phyloP scores from a whole-genome alignment of 2,797 vertebrate species.

The Diglossa cyanea region DNA sequence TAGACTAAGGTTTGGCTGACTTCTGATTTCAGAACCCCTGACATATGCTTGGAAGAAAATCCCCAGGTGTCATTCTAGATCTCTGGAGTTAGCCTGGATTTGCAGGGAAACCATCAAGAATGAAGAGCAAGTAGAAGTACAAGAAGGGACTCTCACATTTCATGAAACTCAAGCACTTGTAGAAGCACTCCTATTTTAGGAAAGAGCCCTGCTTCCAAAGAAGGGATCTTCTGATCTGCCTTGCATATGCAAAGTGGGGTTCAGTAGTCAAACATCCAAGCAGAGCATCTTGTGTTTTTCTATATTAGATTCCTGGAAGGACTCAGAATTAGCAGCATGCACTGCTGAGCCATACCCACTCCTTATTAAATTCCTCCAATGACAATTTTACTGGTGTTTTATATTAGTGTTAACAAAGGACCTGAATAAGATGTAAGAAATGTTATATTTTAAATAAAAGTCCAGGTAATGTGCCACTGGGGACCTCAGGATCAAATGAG shows the following conservation, averaged over 20 bases:
- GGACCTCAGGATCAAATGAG: slow-evolving; percentile 78
- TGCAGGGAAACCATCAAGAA: neutral
- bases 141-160: neutral
- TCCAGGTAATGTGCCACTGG: slow-evolving; percentile 71
- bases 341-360: neutral
- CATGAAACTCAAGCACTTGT: neutral
- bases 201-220: neutral
- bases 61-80: neutral
- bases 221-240: neutral
- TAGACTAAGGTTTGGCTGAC: neutral
- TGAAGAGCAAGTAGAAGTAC: neutral
- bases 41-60: neutral
- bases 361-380: slow-evolving; percentile 62
- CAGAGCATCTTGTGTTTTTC: neutral
- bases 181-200: neutral
- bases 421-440: slow-evolving; percentile 64
- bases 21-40: neutral
- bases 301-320: neutral
- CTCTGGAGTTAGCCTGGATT: neutral
- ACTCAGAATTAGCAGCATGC: neutral
- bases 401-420: slow-evolving; percentile 66
- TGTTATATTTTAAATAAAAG: slow-evolving; percentile 77
- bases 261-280: neutral
- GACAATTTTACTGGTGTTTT: slow-evolving; percentile 67
- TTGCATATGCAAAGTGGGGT: neutral